Evolutionary conservation across 1,140 invertebrate species (phyloP), one percentile per base, ranked within the genome.

Genomic region (Pissodes strobi): DNA sequence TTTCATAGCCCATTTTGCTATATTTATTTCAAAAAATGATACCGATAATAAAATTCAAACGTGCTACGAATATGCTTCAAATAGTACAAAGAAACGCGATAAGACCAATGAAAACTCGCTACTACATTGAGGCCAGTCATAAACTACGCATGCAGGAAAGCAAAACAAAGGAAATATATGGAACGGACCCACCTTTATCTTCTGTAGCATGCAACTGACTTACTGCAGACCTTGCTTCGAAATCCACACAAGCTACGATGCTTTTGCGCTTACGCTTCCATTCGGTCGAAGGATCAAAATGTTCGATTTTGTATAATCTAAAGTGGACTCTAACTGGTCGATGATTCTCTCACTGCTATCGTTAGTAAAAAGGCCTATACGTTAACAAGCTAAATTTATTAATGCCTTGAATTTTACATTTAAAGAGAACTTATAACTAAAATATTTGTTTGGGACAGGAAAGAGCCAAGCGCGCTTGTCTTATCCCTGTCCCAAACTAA

Each of bases 171-270:
- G 10, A 45, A 37, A 49, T 5, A n/a, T n/a, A 37, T 13, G 51
- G 30, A 30, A 53, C 3, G 51, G 51, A 53, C 51, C 30, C 30
- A 53, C 51, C 46, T 49, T 3, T 43, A 15, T n/a, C n/a, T 43
- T 15, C 4, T 43, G 25, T 27, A 5, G 3, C 25, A 5, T 27
- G 3, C 25, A n/a, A n/a, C 25, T 27, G 25, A 5, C 25, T 3
- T 27, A 3, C 3, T 27, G 3, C 25, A 27, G 4, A 27, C 3
- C 3, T 27, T 27, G 3, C 25, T n/a, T n/a, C n/a, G n/a, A n/a
- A n/a, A n/a, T 9, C 25, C 25, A 9, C 25, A 9, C 4, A 27
- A 27, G 9, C 25, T n/a, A n/a, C n/a, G n/a, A n/a, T 27, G 25
- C 9, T 27, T 27, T 9, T 27, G 3, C 25, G 9, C 4, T 2